Percentiles rank a stretch among this genome's conserved stretches.
Conservation (phyloP, 1,140 invertebrate genomes). For the Cyphomyrmex costatus region DNA sequence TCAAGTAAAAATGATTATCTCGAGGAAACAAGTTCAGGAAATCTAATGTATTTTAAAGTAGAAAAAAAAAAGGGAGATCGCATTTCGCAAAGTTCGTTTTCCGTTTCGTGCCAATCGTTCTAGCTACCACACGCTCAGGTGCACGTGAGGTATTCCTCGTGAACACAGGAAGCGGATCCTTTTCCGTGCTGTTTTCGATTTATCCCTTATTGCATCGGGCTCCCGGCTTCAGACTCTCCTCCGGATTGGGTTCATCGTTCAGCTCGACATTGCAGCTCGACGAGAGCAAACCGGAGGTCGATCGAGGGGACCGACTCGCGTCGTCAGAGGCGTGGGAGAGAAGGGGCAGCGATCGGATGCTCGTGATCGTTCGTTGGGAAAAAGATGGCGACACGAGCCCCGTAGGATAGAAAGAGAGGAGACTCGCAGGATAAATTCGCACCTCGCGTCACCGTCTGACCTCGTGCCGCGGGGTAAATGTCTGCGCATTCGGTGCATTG, state of each 20-base stretch:
- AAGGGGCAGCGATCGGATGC: conserved; percentile 56
- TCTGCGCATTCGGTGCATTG: conserved; percentile 57
- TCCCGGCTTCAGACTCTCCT: conserved; percentile 23
- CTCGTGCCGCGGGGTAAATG: conserved; percentile 52
- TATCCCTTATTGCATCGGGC: conserved; percentile 39
- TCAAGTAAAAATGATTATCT: background rate
- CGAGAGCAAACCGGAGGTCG: conserved; percentile 56
- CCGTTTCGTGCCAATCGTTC: background rate
- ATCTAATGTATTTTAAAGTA: background rate
- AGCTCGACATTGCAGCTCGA: conserved; percentile 36
- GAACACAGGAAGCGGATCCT: conserved; percentile 20
- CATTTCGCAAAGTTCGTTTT: background rate
- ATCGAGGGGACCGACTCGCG: conserved; percentile 54
- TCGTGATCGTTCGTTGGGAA: conserved; percentile 50
- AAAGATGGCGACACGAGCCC: conserved; percentile 31
- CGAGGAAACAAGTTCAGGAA: background rate
- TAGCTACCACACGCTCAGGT: background rate
- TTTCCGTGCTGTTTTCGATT: conserved; percentile 25
- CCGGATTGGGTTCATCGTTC: conserved; percentile 56
- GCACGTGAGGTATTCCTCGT: background rate
- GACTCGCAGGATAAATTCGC: conserved; percentile 57
- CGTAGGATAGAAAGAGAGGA: conserved; percentile 44
- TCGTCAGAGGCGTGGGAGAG: conserved; percentile 50
- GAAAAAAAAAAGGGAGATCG: background rate
- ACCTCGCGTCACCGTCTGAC: conserved; percentile 65